A percentile compares a stretch with the other conserved stretches of the same genome.
Conservation (phyloP, 2,797 vertebrate species). For the Carduelis carduelis region DNA sequence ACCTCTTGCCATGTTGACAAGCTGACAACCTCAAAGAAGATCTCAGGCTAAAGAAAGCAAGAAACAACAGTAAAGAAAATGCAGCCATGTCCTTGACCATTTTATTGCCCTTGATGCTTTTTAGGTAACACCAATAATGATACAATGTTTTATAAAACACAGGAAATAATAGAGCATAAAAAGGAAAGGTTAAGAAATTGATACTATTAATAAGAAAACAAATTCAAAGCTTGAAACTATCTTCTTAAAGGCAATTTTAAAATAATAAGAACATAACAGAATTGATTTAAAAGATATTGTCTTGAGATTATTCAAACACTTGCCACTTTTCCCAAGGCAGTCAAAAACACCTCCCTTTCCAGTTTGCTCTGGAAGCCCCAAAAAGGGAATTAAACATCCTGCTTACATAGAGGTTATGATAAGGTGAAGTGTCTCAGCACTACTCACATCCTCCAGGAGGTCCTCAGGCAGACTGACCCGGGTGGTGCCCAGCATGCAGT, state of each 20-base stretch:
- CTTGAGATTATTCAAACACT: neutral
- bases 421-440: neutral
- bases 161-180: rapidly evolving
- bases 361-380: neutral
- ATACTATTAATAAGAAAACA: neutral
- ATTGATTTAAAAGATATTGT: neutral
- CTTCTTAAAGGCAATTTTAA: neutral
- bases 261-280: neutral
- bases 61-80: neutral
- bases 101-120: neutral
- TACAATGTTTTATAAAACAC: rapidly evolving
- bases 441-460: constrained; percentile 92
- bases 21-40: constrained; percentile 95
- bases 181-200: neutral
- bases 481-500: constrained; percentile 89
- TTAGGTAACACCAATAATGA: neutral
- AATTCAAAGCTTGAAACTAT: neutral
- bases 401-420: rapidly evolving
- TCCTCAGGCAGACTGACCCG: constrained; percentile 91
- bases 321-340: neutral
- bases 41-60: constrained; percentile 82
- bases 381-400: rapidly evolving
- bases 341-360: neutral
- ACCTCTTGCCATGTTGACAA: constrained; percentile 90
- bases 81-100: rapidly evolving